These are phyloP conservation scores for Philypnodon macrostomus DNA, from an alignment of 2,797 vertebrate genomes.

Conservation along the genomic window DNA sequence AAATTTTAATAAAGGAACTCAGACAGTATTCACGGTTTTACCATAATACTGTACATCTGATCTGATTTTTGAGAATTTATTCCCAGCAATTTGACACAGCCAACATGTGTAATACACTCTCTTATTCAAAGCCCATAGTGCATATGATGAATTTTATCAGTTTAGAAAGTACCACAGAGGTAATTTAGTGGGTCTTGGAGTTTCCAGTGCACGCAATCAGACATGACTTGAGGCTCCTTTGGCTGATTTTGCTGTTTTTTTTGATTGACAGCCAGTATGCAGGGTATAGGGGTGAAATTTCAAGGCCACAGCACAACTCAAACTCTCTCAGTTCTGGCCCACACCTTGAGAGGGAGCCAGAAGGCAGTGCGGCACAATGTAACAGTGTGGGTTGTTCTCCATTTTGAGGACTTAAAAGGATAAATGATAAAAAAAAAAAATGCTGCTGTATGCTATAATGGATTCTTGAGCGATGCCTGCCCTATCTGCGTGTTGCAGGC, in stretches of 20 bases:
- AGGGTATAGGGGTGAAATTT: constrained; percentile 38
- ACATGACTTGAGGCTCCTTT: constrained; percentile 48
- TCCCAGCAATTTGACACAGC: too few species aligned
- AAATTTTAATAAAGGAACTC: too few species aligned
- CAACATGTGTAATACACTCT: neutral
- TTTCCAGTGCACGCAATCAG: constrained; percentile 46
- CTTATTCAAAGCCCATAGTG: constrained; percentile 14
- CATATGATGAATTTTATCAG: constrained; percentile 40
- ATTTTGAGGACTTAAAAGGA: constrained; percentile 74
- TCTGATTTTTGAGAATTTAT: too few species aligned
- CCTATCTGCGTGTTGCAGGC: constrained; percentile 79
- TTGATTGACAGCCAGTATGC: constrained; percentile 46
- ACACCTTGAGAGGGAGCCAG: constrained; percentile 64
- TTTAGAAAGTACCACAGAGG: constrained; percentile 29
- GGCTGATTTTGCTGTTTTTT: constrained; percentile 43
- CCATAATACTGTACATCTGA: too few species aligned
- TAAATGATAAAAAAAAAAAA: constrained; percentile 68
- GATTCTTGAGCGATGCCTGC: constrained; percentile 70
- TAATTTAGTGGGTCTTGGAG: constrained; percentile 41
- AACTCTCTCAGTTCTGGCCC: constrained; percentile 61
- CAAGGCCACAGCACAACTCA: constrained; percentile 44
- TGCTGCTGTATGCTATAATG: constrained; percentile 72
- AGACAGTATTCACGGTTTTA: too few species aligned
- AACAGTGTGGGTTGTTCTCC: constrained; percentile 64
- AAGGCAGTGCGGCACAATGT: constrained; percentile 63